These are phyloP conservation scores for Mus pahari DNA, from an alignment of 2,113 vertebrate species.

Conservation along the genomic window DNA sequence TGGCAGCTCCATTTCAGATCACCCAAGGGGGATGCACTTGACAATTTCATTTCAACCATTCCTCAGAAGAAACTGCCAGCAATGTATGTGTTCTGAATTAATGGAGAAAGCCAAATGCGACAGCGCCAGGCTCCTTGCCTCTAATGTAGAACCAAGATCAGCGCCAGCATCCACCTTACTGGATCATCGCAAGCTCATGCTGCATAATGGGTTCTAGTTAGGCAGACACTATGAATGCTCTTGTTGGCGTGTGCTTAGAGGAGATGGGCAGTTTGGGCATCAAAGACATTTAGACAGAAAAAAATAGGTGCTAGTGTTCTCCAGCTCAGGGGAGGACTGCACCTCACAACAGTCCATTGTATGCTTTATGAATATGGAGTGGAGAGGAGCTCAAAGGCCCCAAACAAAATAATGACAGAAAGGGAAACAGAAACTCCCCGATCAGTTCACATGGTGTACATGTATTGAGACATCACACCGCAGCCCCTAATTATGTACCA, in stretches of 20 bases:
- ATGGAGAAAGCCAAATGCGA: background rate
- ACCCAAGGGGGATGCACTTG: background rate
- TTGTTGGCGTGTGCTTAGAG: background rate
- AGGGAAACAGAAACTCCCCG: background rate
- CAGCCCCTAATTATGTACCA: background rate
- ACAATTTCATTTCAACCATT: slow-evolving; percentile 27
- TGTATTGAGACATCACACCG: background rate
- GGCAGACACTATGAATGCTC: background rate
- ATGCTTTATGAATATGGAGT: background rate
- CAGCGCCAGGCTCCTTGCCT: background rate
- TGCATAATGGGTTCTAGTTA: background rate
- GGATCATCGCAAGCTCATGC: background rate
- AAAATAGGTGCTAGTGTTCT: background rate
- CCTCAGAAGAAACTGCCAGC: background rate
- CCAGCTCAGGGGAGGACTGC: background rate
- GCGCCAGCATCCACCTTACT: background rate
- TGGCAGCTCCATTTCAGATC: background rate
- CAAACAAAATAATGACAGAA: background rate
- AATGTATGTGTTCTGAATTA: background rate
- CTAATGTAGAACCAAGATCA: background rate
- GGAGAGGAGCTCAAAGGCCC: background rate
- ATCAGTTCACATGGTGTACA: too few relatives aligned
- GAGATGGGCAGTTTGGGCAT: background rate
- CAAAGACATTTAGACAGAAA: background rate
- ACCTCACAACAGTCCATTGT: background rate